Conservation (phyloP, 2,888 invertebrate genomes). For the Parapristionchus giblindavisi region DNA sequence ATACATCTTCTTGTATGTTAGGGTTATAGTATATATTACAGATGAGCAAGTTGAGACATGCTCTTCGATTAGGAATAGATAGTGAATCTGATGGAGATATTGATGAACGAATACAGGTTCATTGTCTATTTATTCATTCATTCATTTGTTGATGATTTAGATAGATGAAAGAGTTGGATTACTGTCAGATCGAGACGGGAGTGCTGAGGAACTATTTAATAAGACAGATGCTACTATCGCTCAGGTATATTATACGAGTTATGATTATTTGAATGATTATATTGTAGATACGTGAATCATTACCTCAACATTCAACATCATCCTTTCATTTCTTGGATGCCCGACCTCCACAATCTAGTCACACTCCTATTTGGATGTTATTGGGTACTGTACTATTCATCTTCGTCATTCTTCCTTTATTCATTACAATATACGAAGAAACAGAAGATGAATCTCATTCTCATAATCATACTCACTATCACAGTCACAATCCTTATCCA, state of each 20-base stretch:
- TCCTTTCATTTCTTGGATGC: slow-evolving; percentile 68
- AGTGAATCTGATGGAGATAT: slow-evolving; percentile 22
- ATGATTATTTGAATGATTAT: not conserved
- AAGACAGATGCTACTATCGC: slow-evolving; percentile 64
- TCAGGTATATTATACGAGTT: not conserved
- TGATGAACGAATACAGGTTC: slow-evolving; percentile 44
- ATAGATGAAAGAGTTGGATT: slow-evolving; percentile 32
- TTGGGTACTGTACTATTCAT: slow-evolving; percentile 56
- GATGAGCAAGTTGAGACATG: slow-evolving; percentile 36
- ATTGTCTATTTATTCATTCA: not conserved
- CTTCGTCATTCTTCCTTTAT: slow-evolving; percentile 63
- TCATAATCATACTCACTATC: not conserved
- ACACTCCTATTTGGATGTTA: slow-evolving; percentile 45
- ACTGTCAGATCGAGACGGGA: slow-evolving; percentile 43
- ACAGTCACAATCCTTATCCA: slow-evolving; percentile 8
- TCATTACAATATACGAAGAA: slow-evolving; percentile 63
- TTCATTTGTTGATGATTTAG: not conserved
- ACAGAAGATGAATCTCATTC: slow-evolving; percentile 35
- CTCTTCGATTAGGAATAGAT: slow-evolving; percentile 34
- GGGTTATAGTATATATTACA: not conserved
- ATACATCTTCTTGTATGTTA: not conserved
- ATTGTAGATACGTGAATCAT: slow-evolving; percentile 47
- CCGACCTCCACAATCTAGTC: slow-evolving; percentile 55
- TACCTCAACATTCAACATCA: too few species aligned
- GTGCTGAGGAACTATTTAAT: slow-evolving; percentile 62